phyloP scores from a whole-genome alignment of 2,113 vertebrate species.

The Coryphaenoides rupestris region DNA sequence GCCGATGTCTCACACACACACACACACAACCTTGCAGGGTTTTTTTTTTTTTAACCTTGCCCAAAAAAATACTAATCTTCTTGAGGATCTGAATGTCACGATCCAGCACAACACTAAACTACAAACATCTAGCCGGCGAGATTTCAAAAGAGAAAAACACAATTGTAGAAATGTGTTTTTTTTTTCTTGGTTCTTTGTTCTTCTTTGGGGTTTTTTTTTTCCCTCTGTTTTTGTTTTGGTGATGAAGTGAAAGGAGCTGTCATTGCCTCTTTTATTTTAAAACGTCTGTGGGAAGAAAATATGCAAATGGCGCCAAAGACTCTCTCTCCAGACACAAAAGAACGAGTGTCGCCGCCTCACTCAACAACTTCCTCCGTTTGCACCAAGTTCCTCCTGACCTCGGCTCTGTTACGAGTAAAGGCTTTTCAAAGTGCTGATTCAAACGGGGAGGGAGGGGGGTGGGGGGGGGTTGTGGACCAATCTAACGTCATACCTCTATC shows the following conservation, averaged over 20 bases:
- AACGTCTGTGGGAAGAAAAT: conserved; percentile 6
- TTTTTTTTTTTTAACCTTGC: no score
- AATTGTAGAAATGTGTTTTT: no score
- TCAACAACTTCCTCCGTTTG: conserved; percentile 35
- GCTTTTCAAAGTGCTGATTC: conserved; percentile 41
- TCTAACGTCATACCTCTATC: no score
- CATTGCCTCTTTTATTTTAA: conserved; percentile 15
- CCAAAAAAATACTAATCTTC: no score
- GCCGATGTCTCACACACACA: no score
- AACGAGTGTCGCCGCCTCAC: conserved; percentile 13
- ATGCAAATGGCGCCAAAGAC: conserved; percentile 27
- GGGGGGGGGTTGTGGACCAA: not conserved
- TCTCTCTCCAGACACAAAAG: conserved; percentile 17
- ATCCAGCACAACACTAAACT: no score
- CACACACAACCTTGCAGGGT: no score
- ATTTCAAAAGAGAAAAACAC: no score
- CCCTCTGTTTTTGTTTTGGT: not conserved
- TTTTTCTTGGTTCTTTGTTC: no score
- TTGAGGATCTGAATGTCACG: no score
- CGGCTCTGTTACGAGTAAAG: conserved; percentile 28
- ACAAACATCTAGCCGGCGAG: no score
- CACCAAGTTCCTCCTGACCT: conserved; percentile 38
- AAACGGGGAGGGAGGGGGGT: conserved; percentile 18
- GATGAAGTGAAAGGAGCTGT: conserved; percentile 15
- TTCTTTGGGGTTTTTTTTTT: no score